Evolutionary conservation across 2,113 vertebrate genomes (phyloP), one percentile per base, ranked within the genome.

Genomic region (Cheirogaleus medius): DNA sequence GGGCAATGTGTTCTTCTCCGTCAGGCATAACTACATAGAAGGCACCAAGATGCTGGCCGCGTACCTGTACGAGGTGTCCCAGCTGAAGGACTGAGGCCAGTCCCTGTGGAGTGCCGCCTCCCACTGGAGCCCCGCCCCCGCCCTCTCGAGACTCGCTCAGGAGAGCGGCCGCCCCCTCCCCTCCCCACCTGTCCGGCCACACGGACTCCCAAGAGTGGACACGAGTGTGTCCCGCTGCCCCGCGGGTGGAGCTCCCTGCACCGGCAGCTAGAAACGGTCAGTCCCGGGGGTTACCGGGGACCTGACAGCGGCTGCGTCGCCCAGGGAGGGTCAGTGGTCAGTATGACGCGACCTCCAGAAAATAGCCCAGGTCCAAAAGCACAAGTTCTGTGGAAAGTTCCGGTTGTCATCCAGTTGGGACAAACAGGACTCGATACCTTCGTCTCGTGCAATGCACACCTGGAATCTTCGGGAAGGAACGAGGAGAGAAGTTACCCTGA

Each of bases 51-150:
- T 99, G 99, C 98, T 99, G 97, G 99, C 99, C 1, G 99, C 99
- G 0, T 99, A 99, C 97, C 99, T 99, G 94, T 98, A 99, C 47
- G 99, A 99, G 97, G 99, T 99, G 74, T 99, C 99, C 58, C 99
- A 98, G 98, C 97, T 99, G 98, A 96, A 98, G 96, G 58, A 98
- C 87, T 98, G 97, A 98, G 42, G 20, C 81, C 47, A 0, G 1
- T 7, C n/a, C 2, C 81, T 25, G 0, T 0, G 25, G 49, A 69
- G 29, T 1, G 23, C 60, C 6, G 0, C 3, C 9, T 49, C 56
- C 9, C 0, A 4, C 47, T 34, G 54, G 39, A 29, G 29, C 37
- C 27, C 80, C 2, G 0, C 74, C 32, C 32, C 21, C 12, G 3
- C 58, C 52, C 29, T n/a, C 58, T 25, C n/a, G 73, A 7, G 0